Conservation (phyloP, 2,113 vertebrate genomes). For the Arvicanthis niloticus region DNA sequence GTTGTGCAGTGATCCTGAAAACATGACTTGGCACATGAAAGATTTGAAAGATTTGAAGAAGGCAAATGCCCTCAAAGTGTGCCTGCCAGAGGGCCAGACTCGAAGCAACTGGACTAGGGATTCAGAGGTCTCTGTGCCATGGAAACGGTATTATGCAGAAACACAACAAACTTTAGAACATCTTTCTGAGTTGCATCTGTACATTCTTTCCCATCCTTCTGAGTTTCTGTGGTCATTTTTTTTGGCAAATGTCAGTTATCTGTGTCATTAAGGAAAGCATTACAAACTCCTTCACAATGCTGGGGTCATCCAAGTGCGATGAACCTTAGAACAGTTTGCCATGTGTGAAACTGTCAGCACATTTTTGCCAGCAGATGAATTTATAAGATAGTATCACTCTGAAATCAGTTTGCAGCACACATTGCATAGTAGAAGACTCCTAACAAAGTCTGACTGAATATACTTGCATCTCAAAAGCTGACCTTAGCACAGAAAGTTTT, state of each 20-base stretch:
- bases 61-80: slow-evolving; percentile 3
- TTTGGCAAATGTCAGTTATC: slow-evolving; percentile 37
- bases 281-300: slow-evolving; percentile 36
- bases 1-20: not conserved
- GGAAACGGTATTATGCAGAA: not conserved
- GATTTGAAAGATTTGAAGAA: not conserved
- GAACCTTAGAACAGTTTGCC: slow-evolving; percentile 11
- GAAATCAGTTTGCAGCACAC: slow-evolving; percentile 43
- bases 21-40: not conserved
- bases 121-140: not conserved
- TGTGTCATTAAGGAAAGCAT: slow-evolving; percentile 52
- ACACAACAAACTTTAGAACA: slow-evolving; percentile 13
- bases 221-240: slow-evolving; percentile 10
- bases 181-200: slow-evolving; percentile 31
- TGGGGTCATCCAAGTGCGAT: slow-evolving; percentile 39
- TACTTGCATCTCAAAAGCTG: slow-evolving; percentile 22
- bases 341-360: slow-evolving; percentile 29
- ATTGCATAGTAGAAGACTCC: not conserved
- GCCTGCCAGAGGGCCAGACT: not conserved
- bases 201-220: slow-evolving; percentile 34
- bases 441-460: not conserved
- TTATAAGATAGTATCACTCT: slow-evolving; percentile 42
- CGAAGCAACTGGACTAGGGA: not conserved
- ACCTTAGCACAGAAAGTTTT: not conserved
- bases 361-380: slow-evolving; percentile 25